A percentile compares a stretch with the other conserved stretches of the same genome.
phyloP scores from a whole-genome alignment of 1,140 invertebrate genomes.

The Dufourea novaeangliae region DNA sequence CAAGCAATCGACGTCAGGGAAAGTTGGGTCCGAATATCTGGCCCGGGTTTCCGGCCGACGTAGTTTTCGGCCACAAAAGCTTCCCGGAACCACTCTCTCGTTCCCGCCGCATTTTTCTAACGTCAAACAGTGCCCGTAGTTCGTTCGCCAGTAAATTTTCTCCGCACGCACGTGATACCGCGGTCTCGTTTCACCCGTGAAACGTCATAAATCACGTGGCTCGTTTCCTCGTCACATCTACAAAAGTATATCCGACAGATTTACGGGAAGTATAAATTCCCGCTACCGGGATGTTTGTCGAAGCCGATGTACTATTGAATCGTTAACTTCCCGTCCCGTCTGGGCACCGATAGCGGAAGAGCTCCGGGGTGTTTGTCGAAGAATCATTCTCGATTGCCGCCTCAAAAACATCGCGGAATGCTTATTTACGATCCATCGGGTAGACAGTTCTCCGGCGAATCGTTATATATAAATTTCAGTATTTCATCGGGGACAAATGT shows the following conservation, averaged over 20 bases:
- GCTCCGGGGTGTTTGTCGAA: slow-evolving; percentile 16
- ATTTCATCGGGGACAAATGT: not conserved
- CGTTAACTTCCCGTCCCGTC: slow-evolving; percentile 7
- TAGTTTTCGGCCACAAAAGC: slow-evolving; percentile 8
- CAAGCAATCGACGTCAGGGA: not conserved
- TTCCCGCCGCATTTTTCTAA: slow-evolving; percentile 35
- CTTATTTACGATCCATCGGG: not conserved
- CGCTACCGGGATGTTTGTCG: slow-evolving; percentile 34
- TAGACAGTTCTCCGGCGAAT: not conserved
- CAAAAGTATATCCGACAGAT: slow-evolving; percentile 44
- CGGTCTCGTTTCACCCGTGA: not conserved
- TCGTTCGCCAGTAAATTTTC: slow-evolving; percentile 41
- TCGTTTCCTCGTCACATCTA: slow-evolving; percentile 50
- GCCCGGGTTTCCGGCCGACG: not conserved
- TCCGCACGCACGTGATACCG: slow-evolving; percentile 31
- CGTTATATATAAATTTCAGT: slow-evolving; percentile 45
- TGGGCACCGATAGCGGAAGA: not conserved
- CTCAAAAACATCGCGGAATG: not conserved
- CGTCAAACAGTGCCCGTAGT: not conserved
- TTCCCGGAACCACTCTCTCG: not conserved
- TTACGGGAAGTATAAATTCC: slow-evolving; percentile 56
- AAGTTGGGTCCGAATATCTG: not conserved
- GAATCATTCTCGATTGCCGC: not conserved
- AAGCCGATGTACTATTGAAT: not conserved
- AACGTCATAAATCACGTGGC: slow-evolving; percentile 35